Evolutionary conservation across 2,113 vertebrate species (phyloP), one percentile per base, ranked within the genome.

Genomic region (Zosterops pallidus): DNA sequence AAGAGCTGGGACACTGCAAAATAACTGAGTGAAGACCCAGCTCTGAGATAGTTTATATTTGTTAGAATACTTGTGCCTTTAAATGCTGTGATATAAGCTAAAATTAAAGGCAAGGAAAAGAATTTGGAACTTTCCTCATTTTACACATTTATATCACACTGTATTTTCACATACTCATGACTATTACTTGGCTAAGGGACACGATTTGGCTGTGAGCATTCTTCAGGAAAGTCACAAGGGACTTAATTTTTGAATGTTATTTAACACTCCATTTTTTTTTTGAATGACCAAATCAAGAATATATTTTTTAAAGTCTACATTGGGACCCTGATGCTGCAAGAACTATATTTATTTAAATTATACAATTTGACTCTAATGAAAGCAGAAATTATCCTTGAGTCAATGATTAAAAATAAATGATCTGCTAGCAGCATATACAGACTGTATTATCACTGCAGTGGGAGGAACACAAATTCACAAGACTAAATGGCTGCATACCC

Each of bases 331-430:
- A 44, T 50, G 18, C 22, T 83, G 47, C 52, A 88, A 74, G 46
- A 72, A 84, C 39, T 65, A 21, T 35, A 88, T 42, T 33, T 85
- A 39, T 85, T 77, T 57, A 56, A 68, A 94, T 79, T 26, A 62
- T 78, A 89, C 67, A 46, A 16, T 74, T 93, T 71, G 67, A 74
- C 18, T 76, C 37, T 79, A 57, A 77, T 60, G 50, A 70, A 84
- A 75, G n/a, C 37, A 86, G 69, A 80, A 94, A 86, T 76, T 81
- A 64, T 72, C 46, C 60, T 67, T 84, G n/a, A 92, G 46, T 82
- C 46, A 95, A 83, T 89, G 31, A 94, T 90, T 94, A 87, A 95
- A 93, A 83, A 92, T 86, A 94, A 94, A 93, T 77, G 0, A 82
- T 42, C 84, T 33, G 15, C 21, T 83, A 89, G 50, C n/a, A n/a